Percentiles rank a stretch among this genome's conserved stretches.
phyloP scores from a whole-genome alignment of 2,113 vertebrate genomes.

The Ptilonorhynchus violaceus region DNA sequence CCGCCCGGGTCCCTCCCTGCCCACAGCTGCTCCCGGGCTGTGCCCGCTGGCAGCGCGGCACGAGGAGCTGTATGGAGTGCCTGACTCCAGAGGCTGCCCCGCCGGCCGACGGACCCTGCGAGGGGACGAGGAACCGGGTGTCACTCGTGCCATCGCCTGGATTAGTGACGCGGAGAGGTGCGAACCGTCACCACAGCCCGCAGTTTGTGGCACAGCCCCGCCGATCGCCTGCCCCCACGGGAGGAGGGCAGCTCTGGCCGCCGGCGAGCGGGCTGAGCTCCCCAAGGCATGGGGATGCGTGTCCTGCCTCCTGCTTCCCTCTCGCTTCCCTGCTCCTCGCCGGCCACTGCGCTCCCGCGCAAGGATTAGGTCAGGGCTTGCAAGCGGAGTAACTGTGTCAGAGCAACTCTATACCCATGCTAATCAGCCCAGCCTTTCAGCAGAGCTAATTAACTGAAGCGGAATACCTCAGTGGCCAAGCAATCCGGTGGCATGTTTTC shows the following conservation, averaged over 20 bases:
- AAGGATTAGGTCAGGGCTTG: not conserved
- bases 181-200: accelerated
- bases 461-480: not conserved
- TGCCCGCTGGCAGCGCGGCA: not conserved
- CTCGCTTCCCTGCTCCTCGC: accelerated
- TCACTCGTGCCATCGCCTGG: accelerated
- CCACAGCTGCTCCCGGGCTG: not conserved
- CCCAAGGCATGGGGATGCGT: accelerated
- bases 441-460: conserved; percentile 5
- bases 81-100: not conserved
- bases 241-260: accelerated
- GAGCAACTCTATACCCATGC: not conserved
- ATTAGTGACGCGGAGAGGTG: not conserved
- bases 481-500: not conserved
- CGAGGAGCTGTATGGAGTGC: accelerated
- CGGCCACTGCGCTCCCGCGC: not conserved
- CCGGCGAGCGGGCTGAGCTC: accelerated
- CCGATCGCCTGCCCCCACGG: accelerated
- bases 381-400: not conserved
- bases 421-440: not conserved
- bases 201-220: accelerated
- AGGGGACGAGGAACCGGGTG: accelerated
- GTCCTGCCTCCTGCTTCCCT: accelerated
- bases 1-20: not conserved
- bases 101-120: accelerated